A percentile compares a stretch with the other conserved stretches of the same genome.
These are phyloP conservation scores for Melanotaenia duboulayi DNA, from an alignment of 2,113 vertebrate genomes.

Conservation along the genomic window DNA sequence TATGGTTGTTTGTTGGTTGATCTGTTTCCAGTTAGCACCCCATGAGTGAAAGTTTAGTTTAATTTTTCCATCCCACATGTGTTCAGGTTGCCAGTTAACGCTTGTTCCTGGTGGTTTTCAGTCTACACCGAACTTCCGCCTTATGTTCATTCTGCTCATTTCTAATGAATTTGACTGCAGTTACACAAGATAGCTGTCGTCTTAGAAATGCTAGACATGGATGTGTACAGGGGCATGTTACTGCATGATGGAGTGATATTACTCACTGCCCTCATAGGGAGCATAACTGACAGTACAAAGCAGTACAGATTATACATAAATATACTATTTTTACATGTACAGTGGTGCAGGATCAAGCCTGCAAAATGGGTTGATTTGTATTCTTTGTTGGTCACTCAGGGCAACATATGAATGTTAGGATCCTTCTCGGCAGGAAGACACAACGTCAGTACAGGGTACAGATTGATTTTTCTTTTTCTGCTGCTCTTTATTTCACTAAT, in stretches of 20 bases:
- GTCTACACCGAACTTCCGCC: constrained; percentile 21
- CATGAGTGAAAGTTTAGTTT: not conserved
- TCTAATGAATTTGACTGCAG: constrained; percentile 13
- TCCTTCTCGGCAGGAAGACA: constrained; percentile 17
- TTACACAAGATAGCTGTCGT: not conserved
- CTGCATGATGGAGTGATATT: constrained; percentile 23
- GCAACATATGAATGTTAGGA: constrained; percentile 32
- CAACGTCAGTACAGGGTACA: constrained; percentile 13
- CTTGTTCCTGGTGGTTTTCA: constrained; percentile 18
- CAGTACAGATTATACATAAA: constrained; percentile 28
- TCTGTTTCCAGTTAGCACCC: constrained; percentile 3
- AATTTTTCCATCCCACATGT: constrained; percentile 8
- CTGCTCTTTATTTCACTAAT: not conserved
- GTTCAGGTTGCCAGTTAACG: constrained; percentile 52
- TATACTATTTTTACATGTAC: constrained; percentile 20
- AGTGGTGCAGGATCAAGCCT: constrained; percentile 26
- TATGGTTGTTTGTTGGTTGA: not conserved
- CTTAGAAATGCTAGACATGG: constrained; percentile 1
- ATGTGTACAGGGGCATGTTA: constrained; percentile 1
- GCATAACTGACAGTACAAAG: constrained; percentile 19
- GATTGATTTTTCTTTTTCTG: constrained; percentile 6
- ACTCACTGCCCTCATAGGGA: constrained; percentile 52
- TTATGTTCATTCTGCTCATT: constrained; percentile 23
- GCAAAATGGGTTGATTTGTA: constrained; percentile 14
- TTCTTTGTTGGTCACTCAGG: constrained; percentile 63